Percentiles rank a stretch among this genome's conserved stretches.
Conservation (phyloP, 2,888 invertebrate genomes). For the Panzeria rudis region DNA sequence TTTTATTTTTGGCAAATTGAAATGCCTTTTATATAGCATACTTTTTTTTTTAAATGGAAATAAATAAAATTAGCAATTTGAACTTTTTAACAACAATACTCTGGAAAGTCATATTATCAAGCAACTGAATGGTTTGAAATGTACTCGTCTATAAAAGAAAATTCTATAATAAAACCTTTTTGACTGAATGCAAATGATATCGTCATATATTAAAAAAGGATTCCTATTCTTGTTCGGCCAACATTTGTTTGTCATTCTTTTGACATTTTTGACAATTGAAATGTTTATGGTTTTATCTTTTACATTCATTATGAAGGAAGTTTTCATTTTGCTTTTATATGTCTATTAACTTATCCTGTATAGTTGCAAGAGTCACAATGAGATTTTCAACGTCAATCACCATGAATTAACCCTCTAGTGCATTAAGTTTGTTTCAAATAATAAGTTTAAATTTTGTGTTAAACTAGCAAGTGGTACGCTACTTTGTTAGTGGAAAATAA, state of each 20-base stretch:
- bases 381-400: constrained; percentile 5
- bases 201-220: no score
- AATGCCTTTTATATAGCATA: no score
- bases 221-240: not conserved
- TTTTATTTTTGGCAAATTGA: no score
- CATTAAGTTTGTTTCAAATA: no score
- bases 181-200: not conserved
- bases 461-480: no score
- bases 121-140: not conserved
- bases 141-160: not conserved
- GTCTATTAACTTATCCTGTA: not conserved
- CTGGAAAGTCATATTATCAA: not conserved
- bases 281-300: constrained; percentile 18
- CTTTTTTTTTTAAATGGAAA: not conserved
- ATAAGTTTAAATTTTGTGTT: no score
- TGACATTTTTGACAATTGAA: not conserved
- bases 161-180: not conserved
- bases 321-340: not conserved
- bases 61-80: not conserved
- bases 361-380: not conserved
- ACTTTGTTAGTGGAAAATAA: no score
- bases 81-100: not conserved
- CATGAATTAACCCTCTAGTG: not conserved
- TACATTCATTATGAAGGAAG: not conserved
- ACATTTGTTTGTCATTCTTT: no score